Percentiles rank a stretch among this genome's conserved stretches.
These are phyloP conservation scores for Falco biarmicus DNA, from an alignment of 2,797 vertebrate genomes.

Conservation along the genomic window DNA sequence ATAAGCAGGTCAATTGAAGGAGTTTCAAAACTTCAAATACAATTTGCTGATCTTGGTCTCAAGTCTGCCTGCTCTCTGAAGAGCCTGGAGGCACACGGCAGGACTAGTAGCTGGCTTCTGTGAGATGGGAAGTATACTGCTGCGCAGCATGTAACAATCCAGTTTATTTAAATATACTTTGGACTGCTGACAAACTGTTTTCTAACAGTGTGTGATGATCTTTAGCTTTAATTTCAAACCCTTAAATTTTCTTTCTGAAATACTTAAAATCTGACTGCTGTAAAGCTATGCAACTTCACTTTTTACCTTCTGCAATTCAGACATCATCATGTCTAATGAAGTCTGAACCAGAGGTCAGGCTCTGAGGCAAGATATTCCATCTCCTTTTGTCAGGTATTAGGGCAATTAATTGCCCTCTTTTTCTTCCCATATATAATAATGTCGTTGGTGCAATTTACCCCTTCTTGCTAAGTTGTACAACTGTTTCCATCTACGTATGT, in stretches of 20 bases:
- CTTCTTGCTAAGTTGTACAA: slow-evolving; percentile 24
- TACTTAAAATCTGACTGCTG: background rate
- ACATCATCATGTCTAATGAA: background rate
- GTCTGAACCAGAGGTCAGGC: background rate
- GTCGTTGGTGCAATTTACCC: background rate
- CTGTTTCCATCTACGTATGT: background rate
- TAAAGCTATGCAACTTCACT: background rate
- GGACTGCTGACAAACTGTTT: background rate
- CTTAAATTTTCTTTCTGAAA: background rate
- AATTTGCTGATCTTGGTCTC: background rate
- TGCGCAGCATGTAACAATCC: background rate
- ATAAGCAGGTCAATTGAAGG: slow-evolving; percentile 2
- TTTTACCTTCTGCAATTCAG: background rate
- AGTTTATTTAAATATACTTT: background rate
- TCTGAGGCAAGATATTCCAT: slow-evolving; percentile 19
- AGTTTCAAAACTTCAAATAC: background rate
- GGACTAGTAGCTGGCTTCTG: background rate
- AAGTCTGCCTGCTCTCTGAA: background rate
- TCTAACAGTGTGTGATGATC: background rate
- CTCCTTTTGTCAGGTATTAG: slow-evolving; percentile 24
- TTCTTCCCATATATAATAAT: slow-evolving; percentile 17
- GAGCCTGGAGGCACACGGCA: background rate
- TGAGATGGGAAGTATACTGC: background rate
- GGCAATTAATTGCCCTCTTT: slow-evolving; percentile 21
- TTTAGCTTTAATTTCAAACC: background rate